Conservation (phyloP, 2,888 invertebrate genomes). For the Exocentrus adspersus region DNA sequence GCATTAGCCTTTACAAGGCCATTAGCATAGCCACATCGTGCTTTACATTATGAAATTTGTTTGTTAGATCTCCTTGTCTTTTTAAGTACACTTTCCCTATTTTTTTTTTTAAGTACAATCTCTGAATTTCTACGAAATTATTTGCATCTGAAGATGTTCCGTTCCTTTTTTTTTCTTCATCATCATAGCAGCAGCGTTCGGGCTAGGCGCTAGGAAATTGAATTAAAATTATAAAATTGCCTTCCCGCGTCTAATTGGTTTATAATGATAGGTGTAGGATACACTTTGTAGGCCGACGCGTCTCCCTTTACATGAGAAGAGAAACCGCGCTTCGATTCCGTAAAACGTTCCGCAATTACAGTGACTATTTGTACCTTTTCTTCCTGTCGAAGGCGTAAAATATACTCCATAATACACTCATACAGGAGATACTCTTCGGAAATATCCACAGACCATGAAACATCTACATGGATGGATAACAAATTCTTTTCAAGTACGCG, state of each 20-base stretch:
- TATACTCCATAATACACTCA: no score
- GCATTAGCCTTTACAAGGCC: no score
- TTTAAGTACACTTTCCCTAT: no score
- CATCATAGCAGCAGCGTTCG: no score
- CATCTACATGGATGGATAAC: neutral
- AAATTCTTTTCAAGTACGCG: neutral
- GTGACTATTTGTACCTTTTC: neutral
- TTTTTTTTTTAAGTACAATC: neutral
- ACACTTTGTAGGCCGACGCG: neutral
- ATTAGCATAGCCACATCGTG: no score
- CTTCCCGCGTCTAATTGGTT: neutral
- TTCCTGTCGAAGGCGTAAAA: neutral
- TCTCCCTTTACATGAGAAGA: neutral
- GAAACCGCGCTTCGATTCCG: neutral
- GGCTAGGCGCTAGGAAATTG: neutral
- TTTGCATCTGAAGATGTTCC: neutral
- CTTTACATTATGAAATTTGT: no score
- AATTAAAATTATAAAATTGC: neutral
- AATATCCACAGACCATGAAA: no score
- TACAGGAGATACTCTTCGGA: no score
- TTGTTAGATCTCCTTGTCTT: no score
- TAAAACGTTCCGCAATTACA: neutral
- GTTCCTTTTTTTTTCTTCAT: no score
- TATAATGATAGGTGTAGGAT: neutral
- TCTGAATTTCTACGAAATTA: neutral